Conservation (phyloP, 2,113 vertebrate species). For the Antidorcas marsupialis region DNA sequence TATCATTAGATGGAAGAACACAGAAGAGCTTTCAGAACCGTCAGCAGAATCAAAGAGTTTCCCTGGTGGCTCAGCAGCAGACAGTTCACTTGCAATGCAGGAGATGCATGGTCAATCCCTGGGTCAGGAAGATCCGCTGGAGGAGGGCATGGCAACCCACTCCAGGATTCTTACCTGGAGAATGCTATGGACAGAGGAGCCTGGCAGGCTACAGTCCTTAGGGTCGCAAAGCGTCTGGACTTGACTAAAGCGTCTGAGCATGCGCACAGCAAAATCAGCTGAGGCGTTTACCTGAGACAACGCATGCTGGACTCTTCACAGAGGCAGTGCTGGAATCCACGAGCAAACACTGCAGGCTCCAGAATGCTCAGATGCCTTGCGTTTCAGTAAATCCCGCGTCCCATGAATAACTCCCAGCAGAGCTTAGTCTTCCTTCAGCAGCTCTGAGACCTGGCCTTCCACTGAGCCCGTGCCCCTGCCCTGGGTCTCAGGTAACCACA, state of each 20-base stretch:
- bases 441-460: not conserved
- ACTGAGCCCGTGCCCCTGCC: accelerated
- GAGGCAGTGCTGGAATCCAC: accelerated
- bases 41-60: not conserved
- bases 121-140: not conserved
- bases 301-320: accelerated
- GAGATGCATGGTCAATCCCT: accelerated
- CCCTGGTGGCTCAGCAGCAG: not conserved
- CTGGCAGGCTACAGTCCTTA: not conserved
- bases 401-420: accelerated
- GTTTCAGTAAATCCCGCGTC: accelerated
- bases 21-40: not conserved
- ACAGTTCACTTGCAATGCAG: not conserved
- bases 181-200: not conserved
- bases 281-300: accelerated
- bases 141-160: not conserved
- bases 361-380: accelerated
- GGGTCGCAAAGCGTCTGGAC: not conserved
- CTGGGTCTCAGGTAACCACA: not conserved
- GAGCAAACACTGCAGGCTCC: accelerated
- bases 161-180: not conserved
- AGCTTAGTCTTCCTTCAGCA: not conserved
- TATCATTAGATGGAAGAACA: not conserved
- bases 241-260: not conserved
- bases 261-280: not conserved